Conservation (phyloP, 2,113 vertebrate species). For the Xenus cinereus region DNA sequence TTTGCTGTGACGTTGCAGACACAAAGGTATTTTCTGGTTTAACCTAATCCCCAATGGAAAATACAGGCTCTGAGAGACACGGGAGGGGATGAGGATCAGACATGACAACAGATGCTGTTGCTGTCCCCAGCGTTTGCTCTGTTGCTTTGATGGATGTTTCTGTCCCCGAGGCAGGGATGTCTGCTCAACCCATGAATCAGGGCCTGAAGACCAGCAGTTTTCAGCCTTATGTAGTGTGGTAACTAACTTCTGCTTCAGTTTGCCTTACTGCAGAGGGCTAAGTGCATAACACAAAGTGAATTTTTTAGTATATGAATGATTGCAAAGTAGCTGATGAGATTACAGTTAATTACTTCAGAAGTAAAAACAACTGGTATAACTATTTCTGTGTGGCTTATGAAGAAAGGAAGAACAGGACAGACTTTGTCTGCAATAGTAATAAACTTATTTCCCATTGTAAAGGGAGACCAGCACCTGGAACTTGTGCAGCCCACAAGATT, state of each 20-base stretch:
- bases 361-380: background rate
- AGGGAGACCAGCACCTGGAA: background rate
- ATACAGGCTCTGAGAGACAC: background rate
- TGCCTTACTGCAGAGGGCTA: background rate
- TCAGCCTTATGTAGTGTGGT: background rate
- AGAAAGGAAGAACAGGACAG: background rate
- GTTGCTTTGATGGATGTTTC: background rate
- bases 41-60: background rate
- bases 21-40: background rate
- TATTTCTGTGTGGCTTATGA: background rate
- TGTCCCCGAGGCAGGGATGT: background rate
- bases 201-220: conserved; percentile 3
- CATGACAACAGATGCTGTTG: background rate
- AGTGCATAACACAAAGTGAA: fast-evolving
- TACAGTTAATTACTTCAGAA: background rate
- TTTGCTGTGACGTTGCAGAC: background rate
- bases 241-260: background rate
- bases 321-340: background rate
- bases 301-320: background rate
- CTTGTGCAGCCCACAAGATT: background rate
- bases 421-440: background rate
- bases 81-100: background rate
- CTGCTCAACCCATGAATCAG: background rate
- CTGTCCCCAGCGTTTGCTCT: background rate
- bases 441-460: background rate